phyloP scores from a whole-genome alignment of 2,113 vertebrate genomes.

The Gymnorhina tibicen region DNA sequence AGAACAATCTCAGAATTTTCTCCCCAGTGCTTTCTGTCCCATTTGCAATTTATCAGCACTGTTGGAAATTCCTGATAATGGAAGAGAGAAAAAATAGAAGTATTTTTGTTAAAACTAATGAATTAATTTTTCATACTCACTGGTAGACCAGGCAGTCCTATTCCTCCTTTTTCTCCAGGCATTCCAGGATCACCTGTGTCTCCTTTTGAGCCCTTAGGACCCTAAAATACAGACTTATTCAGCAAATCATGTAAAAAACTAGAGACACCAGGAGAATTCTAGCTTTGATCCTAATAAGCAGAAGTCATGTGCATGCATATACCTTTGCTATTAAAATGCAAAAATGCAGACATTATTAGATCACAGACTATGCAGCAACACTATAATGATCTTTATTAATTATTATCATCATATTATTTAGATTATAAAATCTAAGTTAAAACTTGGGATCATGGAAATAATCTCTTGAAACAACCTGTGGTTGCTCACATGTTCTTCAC shows the following conservation, averaged over 20 bases:
- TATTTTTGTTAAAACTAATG: background rate
- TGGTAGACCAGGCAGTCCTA: conserved; percentile 90
- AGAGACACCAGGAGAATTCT: background rate
- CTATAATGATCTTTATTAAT: background rate
- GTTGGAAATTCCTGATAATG: background rate
- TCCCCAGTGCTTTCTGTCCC: background rate
- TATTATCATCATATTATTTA: background rate
- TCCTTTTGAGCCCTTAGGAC: conserved; percentile 94
- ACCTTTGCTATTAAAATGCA: background rate
- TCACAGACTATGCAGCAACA: background rate
- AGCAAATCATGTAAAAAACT: background rate
- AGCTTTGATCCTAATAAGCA: background rate
- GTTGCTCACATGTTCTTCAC: background rate
- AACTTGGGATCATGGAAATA: background rate
- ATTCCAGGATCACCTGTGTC: conserved; percentile 88
- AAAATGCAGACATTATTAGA: background rate
- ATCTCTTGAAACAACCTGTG: background rate
- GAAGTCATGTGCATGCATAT: background rate
- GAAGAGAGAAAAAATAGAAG: background rate
- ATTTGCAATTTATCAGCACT: background rate
- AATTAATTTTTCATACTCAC: conserved; percentile 73
- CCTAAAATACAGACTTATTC: conserved; percentile 71
- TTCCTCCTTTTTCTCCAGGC: conserved; percentile 89
- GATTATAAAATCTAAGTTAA: background rate
- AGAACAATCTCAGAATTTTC: background rate